phyloP scores from a whole-genome alignment of 2,797 vertebrate species.

The Bucorvus abyssinicus region DNA sequence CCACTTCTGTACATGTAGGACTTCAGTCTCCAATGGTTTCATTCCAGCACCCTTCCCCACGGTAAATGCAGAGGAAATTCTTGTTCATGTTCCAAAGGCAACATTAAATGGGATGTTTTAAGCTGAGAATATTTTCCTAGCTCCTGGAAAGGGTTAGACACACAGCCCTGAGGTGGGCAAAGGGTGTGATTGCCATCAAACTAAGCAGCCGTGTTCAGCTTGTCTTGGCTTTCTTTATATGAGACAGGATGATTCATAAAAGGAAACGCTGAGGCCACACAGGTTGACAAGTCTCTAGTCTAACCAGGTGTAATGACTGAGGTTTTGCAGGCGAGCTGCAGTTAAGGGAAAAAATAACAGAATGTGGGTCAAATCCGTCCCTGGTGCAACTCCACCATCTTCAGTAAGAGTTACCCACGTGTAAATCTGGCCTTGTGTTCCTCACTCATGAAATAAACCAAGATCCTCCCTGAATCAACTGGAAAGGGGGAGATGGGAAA shows the following conservation, averaged over 20 bases:
- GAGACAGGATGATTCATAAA: constrained; percentile 62
- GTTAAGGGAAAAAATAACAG: constrained; percentile 32
- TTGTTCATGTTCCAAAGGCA: constrained; percentile 5
- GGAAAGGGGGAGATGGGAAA: background rate
- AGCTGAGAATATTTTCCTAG: constrained; percentile 34
- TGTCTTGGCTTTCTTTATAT: constrained; percentile 59
- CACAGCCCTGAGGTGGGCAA: constrained; percentile 32
- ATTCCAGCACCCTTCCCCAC: background rate
- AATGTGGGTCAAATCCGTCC: constrained; percentile 44
- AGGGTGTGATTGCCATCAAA: constrained; percentile 65
- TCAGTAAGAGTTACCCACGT: background rate
- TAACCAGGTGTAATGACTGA: constrained; percentile 67
- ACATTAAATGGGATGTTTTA: constrained; percentile 40
- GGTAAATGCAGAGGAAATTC: background rate
- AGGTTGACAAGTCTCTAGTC: constrained; percentile 61
- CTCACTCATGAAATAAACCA: constrained; percentile 18
- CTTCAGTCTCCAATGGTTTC: background rate
- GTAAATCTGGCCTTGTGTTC: background rate
- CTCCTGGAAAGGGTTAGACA: constrained; percentile 41
- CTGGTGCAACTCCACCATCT: constrained; percentile 31
- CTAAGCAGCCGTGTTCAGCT: constrained; percentile 54
- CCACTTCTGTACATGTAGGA: background rate
- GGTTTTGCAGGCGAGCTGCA: constrained; percentile 48
- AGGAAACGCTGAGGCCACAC: constrained; percentile 68
- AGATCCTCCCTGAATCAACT: constrained; percentile 11